Evolutionary conservation across 2,888 invertebrate species (phyloP), one percentile per base, ranked within the genome.

Genomic region (Camptogramma bilineatum): DNA sequence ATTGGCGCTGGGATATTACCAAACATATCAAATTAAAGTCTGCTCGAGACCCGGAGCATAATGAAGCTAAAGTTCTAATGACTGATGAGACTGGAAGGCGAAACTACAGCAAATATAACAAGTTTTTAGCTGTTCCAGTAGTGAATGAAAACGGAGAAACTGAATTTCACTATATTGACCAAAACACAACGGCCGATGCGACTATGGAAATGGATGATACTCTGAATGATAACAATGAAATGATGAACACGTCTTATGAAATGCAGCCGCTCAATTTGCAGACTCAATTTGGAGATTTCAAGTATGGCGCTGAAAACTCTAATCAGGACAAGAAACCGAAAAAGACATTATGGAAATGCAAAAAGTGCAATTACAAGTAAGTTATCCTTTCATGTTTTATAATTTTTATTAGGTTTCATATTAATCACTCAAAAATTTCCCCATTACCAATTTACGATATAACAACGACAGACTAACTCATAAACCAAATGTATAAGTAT

Each of bases 1-100:
- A 99, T 84, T 99, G 98, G 98, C 95, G 98, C 71, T 98, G 98
- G 97, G 99, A 99, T 90, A 98, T 99, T 66, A 97, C 98, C 24
- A 98, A 99, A 86, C 99, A 99, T 86, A 98, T 99, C 71, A 96
- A 97, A 79, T 93, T 98, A 77, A 98, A 98, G 92, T 96, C 97
- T 7, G 96, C 96, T 19, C 94, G 97, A 70, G 98, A 97, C 90
- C 96, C 96, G 55, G 95, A 95, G 53, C 98, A 98, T 86, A 95
- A 95, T 77, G 95, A 94, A 68, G 97, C 96, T 54, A 96, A 96
- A 87, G 97, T 98, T 50, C 93, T 98, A 61, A 97, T 98, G 96
- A 98, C 97, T 54, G 98, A 98, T 83, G 97, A 98, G 88, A 97
- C 97, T 44, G 98, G 98, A 8, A 94, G 97, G 69, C 94, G 98